Evolutionary conservation across 2,888 invertebrate genomes (phyloP).

Genomic region (Cylloceria caligata): DNA sequence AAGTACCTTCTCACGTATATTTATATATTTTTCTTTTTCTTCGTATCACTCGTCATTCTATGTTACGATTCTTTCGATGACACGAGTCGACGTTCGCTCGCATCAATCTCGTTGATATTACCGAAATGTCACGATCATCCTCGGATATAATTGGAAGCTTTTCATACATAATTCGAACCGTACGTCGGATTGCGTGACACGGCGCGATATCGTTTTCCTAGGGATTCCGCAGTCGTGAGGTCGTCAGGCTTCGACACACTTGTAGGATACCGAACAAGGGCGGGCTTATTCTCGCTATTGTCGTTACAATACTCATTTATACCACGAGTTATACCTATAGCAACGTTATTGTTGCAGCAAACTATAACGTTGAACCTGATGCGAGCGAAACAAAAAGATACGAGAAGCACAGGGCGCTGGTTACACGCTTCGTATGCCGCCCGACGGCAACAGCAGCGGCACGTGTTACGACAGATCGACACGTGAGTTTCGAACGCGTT

Average conservation of each 20-base stretch:
- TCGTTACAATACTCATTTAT: background rate
- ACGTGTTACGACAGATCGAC: constrained; percentile 82
- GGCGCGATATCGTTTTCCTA: constrained; percentile 23
- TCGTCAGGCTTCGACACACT: constrained; percentile 33
- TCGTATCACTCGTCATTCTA: too few species aligned
- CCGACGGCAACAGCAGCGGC: too few species aligned
- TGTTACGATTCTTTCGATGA: too few species aligned
- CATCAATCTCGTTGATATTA: background rate
- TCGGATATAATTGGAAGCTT: constrained; percentile 73
- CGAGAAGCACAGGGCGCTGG: background rate
- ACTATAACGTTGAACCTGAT: background rate
- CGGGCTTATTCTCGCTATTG: background rate
- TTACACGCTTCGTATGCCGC: constrained; percentile 59
- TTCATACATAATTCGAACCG: constrained; percentile 72
- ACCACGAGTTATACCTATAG: background rate
- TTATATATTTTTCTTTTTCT: too few species aligned
- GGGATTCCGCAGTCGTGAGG: background rate
- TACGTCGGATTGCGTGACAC: constrained; percentile 55
- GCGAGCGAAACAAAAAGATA: constrained; percentile 19
- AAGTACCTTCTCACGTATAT: too few species aligned
- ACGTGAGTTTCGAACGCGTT: constrained; percentile 82
- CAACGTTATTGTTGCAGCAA: constrained; percentile 11
- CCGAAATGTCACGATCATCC: constrained; percentile 5
- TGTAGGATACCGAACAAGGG: background rate
- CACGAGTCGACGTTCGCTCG: background rate